These are phyloP conservation scores for Sander vitreus DNA, from an alignment of 2,113 vertebrate species.

Conservation along the genomic window DNA sequence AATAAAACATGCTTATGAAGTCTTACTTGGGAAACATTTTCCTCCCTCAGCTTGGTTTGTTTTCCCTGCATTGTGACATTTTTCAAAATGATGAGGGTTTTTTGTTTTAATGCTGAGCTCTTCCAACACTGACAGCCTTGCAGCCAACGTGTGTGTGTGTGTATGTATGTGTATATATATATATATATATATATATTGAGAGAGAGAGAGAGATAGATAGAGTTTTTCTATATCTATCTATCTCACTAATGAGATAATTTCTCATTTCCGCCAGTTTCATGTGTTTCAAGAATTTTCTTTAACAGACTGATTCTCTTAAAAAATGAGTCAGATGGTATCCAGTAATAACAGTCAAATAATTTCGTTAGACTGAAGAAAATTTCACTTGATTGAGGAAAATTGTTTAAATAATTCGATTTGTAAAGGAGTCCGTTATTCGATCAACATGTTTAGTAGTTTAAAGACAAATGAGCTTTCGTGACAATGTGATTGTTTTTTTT, in stretches of 20 bases:
- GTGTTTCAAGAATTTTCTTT: constrained; percentile 2
- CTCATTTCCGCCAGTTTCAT: neutral
- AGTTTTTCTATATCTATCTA: too few relatives aligned
- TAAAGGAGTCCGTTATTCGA: neutral
- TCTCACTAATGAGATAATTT: neutral
- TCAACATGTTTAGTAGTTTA: neutral
- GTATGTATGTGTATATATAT: too few relatives aligned
- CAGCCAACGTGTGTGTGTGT: too few relatives aligned
- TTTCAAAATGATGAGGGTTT: constrained; percentile 21
- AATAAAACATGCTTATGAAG: constrained; percentile 20
- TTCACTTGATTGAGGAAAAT: neutral
- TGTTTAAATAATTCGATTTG: neutral
- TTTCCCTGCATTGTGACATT: constrained; percentile 36
- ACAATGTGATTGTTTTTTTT: neutral
- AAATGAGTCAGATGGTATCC: neutral
- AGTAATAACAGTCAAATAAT: neutral
- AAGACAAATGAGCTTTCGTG: neutral
- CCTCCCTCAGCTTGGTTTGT: constrained; percentile 43
- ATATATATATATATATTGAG: too few relatives aligned
- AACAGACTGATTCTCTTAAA: neutral
- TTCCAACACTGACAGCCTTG: constrained; percentile 15
- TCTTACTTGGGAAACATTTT: constrained; percentile 11
- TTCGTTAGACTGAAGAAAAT: neutral
- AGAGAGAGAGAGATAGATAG: too few relatives aligned
- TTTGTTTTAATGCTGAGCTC: constrained; percentile 38